Evolutionary conservation across 2,797 vertebrate species (phyloP).

Genomic region (Molossus molossus): DNA sequence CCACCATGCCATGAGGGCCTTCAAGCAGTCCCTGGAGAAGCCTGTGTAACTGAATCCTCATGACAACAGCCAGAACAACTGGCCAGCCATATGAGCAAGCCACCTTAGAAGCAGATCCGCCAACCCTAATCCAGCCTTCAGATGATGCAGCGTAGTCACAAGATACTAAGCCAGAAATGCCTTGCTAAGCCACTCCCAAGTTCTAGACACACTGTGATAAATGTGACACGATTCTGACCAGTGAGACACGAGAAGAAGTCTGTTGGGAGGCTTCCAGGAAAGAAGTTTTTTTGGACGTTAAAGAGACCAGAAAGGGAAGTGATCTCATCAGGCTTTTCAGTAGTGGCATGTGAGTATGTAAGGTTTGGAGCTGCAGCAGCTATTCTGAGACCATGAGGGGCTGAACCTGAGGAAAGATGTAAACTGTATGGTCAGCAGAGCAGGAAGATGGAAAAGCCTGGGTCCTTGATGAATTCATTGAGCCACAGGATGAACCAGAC

Average conservation of each 20-base stretch:
- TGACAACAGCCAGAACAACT: neutral
- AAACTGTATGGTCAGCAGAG: neutral
- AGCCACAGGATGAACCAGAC: neutral
- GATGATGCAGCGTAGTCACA: neutral
- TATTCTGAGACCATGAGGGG: neutral
- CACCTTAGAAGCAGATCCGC: neutral
- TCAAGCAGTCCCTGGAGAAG: neutral
- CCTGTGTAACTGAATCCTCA: neutral
- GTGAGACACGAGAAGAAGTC: neutral
- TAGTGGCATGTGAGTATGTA: neutral
- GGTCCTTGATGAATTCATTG: too few relatives aligned
- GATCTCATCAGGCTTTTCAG: neutral
- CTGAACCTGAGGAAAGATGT: neutral
- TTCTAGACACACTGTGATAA: neutral
- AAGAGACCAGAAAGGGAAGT: neutral
- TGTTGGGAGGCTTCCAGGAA: conserved; percentile 35
- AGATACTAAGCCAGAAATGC: neutral
- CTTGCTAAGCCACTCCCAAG: neutral
- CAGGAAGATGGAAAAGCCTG: neutral
- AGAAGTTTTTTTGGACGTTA: conserved; percentile 35
- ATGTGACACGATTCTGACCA: neutral
- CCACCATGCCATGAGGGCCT: neutral
- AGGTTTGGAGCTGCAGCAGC: conserved; percentile 46
- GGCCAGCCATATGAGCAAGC: neutral
- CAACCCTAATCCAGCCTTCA: neutral